phyloP scores from a whole-genome alignment of 2,888 invertebrate genomes.

The Agrochola litura region DNA sequence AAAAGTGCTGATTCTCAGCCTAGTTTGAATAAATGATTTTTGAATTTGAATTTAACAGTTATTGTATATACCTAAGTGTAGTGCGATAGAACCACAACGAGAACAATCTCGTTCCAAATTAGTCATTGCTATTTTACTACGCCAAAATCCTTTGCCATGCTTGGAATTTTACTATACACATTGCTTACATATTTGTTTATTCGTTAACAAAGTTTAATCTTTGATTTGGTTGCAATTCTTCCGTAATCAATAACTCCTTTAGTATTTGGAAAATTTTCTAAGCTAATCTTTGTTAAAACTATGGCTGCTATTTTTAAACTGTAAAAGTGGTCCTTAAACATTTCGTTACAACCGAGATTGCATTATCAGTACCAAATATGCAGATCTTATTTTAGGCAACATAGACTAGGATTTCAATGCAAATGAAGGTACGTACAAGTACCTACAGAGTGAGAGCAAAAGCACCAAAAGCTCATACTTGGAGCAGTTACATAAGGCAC shows the following conservation, averaged over 20 bases:
- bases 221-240: background rate
- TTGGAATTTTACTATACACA: background rate
- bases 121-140: background rate
- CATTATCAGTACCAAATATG: slow-evolving; percentile 29
- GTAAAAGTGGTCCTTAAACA: background rate
- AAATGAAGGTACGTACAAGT: slow-evolving; percentile 52
- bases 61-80: background rate
- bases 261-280: background rate
- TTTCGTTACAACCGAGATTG: background rate
- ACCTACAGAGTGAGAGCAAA: slow-evolving; percentile 48
- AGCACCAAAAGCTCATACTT: slow-evolving; percentile 61
- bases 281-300: background rate
- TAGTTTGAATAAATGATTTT: too few species aligned
- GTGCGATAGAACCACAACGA: background rate
- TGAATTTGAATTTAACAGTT: too few species aligned
- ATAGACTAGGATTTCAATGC: slow-evolving; percentile 56
- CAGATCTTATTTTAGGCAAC: slow-evolving; percentile 36
- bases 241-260: background rate
- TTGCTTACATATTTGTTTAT: background rate
- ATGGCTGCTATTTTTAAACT: too few species aligned
- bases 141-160: background rate
- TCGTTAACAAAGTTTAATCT: background rate
- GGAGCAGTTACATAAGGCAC: slow-evolving; percentile 66
- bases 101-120: background rate
- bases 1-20: too few species aligned